These are phyloP conservation scores for Emydocephalus ijimae DNA, from an alignment of 2,113 vertebrate species.

Conservation along the genomic window DNA sequence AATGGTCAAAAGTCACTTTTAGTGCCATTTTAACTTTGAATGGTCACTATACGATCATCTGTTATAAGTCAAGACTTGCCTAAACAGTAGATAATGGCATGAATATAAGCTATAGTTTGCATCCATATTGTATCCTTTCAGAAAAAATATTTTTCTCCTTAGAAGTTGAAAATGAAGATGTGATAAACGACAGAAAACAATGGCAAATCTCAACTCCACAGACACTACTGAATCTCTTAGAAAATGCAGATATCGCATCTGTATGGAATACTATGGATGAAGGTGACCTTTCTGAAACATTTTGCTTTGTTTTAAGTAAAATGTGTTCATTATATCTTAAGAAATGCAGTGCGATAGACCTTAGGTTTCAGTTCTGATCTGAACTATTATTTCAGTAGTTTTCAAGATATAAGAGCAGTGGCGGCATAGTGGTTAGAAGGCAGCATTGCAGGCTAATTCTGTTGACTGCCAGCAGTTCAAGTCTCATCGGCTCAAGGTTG, in stretches of 20 bases:
- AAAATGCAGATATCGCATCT: slow-evolving; percentile 64
- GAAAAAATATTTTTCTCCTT: background rate
- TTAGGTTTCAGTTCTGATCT: background rate
- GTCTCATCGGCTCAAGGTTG: background rate
- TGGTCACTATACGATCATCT: background rate
- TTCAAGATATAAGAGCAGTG: background rate
- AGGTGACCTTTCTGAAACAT: slow-evolving; percentile 40
- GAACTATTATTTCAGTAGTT: background rate
- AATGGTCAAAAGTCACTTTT: background rate
- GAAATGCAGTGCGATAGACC: background rate
- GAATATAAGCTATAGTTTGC: no score
- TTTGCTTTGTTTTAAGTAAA: background rate
- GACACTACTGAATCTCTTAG: slow-evolving; percentile 74
- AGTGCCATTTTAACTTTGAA: background rate
- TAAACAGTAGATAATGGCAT: background rate
- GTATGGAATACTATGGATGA: slow-evolving; percentile 29
- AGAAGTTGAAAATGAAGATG: slow-evolving; percentile 10
- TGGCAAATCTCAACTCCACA: slow-evolving; percentile 71
- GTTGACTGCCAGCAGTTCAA: background rate
- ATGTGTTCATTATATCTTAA: background rate
- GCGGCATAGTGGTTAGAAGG: background rate
- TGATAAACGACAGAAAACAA: slow-evolving; percentile 53
- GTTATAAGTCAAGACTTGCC: background rate
- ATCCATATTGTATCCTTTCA: background rate
- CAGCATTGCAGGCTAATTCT: background rate